Evolutionary conservation across 2,888 invertebrate genomes (phyloP).

Genomic region (Schizaphis graminum): DNA sequence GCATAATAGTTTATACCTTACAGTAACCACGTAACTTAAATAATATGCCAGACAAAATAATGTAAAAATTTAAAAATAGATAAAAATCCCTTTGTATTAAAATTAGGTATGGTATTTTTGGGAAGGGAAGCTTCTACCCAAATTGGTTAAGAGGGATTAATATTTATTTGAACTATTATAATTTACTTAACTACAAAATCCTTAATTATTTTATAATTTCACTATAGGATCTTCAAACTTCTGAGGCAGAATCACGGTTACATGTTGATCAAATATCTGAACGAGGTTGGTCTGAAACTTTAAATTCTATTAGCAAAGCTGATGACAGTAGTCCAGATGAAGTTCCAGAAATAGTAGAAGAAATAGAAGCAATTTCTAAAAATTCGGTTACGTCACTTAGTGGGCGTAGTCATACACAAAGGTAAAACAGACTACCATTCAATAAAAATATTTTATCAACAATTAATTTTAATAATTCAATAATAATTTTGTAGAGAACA

Average conservation of each 20-base stretch:
- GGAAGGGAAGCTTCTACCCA: background rate
- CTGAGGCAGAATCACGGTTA: conserved; percentile 67
- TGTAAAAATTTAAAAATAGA: background rate
- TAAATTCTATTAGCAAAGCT: conserved; percentile 69
- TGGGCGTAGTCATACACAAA: conserved; percentile 70
- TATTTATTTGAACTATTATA: background rate
- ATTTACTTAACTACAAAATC: background rate
- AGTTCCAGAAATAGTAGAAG: conserved; percentile 67
- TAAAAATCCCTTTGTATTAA: background rate
- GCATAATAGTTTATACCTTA: no score
- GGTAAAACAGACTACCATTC: conserved; percentile 67
- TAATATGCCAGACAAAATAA: background rate
- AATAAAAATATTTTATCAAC: conserved; percentile 3
- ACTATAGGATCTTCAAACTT: conserved; percentile 68
- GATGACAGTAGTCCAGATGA: conserved; percentile 70
- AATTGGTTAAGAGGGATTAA: background rate
- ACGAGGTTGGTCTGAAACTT: conserved; percentile 70
- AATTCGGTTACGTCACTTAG: conserved; percentile 68
- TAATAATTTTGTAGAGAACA: conserved; percentile 78
- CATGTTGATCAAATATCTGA: conserved; percentile 67
- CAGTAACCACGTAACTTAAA: background rate
- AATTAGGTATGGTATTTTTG: background rate
- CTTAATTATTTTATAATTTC: background rate
- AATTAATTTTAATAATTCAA: conserved; percentile 28
- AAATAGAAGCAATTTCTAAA: conserved; percentile 64